Base-by-base conservation (phyloP, 2,797 vertebrate species). In the Lindbergichthys nudifrons region DNA sequence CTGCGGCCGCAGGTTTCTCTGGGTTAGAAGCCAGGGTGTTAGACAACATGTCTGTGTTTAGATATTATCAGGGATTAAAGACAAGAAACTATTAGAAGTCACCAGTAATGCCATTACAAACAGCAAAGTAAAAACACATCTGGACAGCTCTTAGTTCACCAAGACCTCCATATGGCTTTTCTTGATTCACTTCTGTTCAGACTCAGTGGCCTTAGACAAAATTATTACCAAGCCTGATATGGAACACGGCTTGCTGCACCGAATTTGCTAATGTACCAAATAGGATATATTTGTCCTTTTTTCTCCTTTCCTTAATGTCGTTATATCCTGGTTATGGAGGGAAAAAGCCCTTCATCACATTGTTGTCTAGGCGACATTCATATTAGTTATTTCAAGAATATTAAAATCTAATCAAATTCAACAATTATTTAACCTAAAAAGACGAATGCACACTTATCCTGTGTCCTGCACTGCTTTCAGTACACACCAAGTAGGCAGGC, bases 401-500 rank as follows among this genome's bases (percentile, higher is more conserved):
- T 86, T 87, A 90, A 92, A 93, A 92, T 56, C 21, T 6, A 78
- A 76, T 82, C 87, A 90, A 89, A 85, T 70, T 65, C 54, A 70
- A 71, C 61, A 61, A 56, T 60, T 74, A 73, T 46, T 56, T 59
- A 80, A 73, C 21, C 52, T 74, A 88, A 80, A 87, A 87, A 56
- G 47, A 59, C 42, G 13, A 80, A 62, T n/a, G 42, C 19, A 21
- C 23, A 16, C 66, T 51, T 18, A 56, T 60, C 11, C 26, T 15
- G 48, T 68, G 13, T 80, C 62, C 52, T 57, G 18, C 48, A 51
- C 63, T 58, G 56, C 53, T 56, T 73, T 70, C 30, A 47, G 26
- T 52, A 50, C 59, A 83, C 65, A 75, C 67, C 0, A 19, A 74
- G 21, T 23, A 46, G 68, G 23, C 42, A 41, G 70, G 48, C 51